Conservation (phyloP, 2,113 vertebrate genomes). For the Urocynchramus pylzowi region DNA sequence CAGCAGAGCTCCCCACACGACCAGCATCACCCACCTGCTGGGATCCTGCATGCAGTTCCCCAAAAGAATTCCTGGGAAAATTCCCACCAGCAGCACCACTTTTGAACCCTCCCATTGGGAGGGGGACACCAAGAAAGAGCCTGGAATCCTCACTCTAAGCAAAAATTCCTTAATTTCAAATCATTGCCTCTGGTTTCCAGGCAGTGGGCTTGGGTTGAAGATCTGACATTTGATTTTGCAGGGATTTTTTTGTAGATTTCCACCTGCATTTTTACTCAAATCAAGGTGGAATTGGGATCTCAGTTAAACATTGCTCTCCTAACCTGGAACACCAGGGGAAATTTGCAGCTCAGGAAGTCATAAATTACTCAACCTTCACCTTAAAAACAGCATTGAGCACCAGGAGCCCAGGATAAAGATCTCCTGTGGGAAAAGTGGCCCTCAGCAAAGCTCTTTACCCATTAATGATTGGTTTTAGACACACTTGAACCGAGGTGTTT, state of each 20-base stretch:
- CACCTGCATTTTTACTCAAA: not conserved
- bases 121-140: not conserved
- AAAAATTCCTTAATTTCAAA: not conserved
- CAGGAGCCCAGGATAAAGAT: not conserved
- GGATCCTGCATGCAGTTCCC: rapidly evolving
- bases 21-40: not conserved
- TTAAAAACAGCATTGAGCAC: not conserved
- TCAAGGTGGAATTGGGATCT: not conserved
- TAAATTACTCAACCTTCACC: not conserved
- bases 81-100: not conserved
- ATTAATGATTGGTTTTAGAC: not conserved
- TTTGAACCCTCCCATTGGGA: not conserved
- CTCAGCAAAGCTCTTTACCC: not conserved
- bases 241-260: not conserved
- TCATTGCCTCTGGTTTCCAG: rapidly evolving
- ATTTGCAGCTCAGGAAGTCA: not conserved
- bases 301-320: not conserved
- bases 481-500: not conserved
- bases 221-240: not conserved
- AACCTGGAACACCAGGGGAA: not conserved
- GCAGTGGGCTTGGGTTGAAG: not conserved
- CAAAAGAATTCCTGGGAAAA: not conserved
- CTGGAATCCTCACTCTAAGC: not conserved
- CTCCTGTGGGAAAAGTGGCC: not conserved
- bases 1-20: rapidly evolving